Conservation (phyloP, 2,888 invertebrate species). For the Cephus spinipes region DNA sequence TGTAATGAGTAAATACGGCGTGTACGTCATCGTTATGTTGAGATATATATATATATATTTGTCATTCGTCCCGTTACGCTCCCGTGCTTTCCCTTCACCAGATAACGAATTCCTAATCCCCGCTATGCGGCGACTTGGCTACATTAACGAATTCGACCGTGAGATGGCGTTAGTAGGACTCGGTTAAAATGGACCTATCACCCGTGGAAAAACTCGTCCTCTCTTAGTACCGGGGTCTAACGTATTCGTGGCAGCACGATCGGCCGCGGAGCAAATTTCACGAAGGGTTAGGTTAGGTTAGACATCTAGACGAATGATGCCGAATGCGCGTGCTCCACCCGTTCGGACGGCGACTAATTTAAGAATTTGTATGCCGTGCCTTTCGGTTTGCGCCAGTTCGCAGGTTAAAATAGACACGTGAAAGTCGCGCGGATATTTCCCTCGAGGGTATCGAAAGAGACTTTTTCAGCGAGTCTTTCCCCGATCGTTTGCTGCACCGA, state of each 20-base stretch:
- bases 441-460: slow-evolving; percentile 17
- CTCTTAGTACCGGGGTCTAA: not conserved
- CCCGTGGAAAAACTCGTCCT: not conserved
- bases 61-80: not conserved
- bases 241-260: not conserved
- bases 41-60: too few species aligned
- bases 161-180: not conserved
- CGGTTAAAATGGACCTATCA: not conserved
- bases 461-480: not conserved
- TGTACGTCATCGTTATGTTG: not conserved
- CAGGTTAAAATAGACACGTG: slow-evolving; percentile 63
- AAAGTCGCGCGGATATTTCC: slow-evolving; percentile 50
- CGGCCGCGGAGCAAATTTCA: not conserved
- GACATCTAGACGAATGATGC: not conserved
- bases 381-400: slow-evolving; percentile 61
- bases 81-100: not conserved
- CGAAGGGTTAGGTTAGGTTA: slow-evolving; percentile 12
- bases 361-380: slow-evolving; percentile 59
- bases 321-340: slow-evolving; percentile 22
- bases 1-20: not conserved
- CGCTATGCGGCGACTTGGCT: not conserved
- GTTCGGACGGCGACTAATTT: slow-evolving; percentile 55
- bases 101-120: not conserved
- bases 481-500: not conserved
- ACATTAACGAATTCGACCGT: not conserved